Percentiles rank a stretch among this genome's conserved stretches.
Conservation (phyloP, 2,113 vertebrate species). For the Ailurus styani region DNA sequence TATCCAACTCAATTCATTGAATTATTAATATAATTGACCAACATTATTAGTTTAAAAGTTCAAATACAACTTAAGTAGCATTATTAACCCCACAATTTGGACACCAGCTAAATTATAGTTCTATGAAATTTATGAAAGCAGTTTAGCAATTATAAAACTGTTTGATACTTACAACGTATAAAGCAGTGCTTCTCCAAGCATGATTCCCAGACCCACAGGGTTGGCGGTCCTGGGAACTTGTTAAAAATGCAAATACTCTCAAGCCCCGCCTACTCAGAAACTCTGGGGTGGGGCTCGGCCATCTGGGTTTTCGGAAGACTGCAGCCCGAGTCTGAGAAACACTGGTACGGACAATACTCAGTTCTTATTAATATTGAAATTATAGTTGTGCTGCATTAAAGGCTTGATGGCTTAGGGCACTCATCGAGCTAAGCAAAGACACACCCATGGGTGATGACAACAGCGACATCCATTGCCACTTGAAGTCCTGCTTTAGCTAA, state of each 20-base stretch:
- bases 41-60: conserved; percentile 30
- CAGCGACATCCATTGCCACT: background rate
- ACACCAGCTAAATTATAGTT: conserved; percentile 24
- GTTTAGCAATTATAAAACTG: background rate
- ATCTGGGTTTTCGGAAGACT: background rate
- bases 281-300: background rate
- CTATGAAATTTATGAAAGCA: background rate
- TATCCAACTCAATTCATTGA: background rate
- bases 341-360: background rate
- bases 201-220: background rate
- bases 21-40: conserved; percentile 48
- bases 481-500: background rate
- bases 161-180: background rate
- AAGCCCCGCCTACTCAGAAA: background rate
- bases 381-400: background rate
- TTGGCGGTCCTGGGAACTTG: background rate
- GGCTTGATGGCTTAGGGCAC: background rate
- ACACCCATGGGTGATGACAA: background rate
- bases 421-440: background rate
- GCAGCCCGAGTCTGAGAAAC: background rate
- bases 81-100: background rate
- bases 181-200: background rate
- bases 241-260: background rate
- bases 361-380: background rate
- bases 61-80: conserved; percentile 23